Percentiles rank a stretch among this genome's conserved stretches.
phyloP scores from a whole-genome alignment of 2,113 vertebrate genomes.

The Aptenodytes forsteri region DNA sequence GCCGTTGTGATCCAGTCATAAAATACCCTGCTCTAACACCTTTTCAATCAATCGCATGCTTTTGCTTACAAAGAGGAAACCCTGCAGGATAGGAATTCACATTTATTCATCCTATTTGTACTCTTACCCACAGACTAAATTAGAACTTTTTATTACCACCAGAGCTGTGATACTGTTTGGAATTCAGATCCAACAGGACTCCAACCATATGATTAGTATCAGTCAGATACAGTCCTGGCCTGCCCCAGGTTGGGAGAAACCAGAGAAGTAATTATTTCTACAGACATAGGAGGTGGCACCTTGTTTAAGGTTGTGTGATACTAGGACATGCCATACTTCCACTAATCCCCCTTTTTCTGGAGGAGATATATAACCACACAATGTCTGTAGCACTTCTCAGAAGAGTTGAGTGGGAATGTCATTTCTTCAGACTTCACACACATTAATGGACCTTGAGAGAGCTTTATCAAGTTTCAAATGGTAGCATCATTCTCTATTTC shows the following conservation, averaged over 20 bases:
- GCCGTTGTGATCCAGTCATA: background rate
- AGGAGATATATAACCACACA: background rate
- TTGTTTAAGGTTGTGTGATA: background rate
- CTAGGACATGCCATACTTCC: background rate
- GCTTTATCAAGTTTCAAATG: background rate
- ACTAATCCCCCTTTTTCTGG: background rate
- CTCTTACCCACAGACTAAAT: background rate
- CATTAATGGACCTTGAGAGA: background rate
- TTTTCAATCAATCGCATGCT: background rate
- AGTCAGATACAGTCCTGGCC: background rate
- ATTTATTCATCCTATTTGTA: background rate
- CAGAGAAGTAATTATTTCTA: background rate
- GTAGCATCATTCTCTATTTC: background rate
- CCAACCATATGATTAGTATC: background rate
- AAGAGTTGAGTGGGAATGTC: background rate
- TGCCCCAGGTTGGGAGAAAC: background rate
- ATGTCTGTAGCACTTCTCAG: background rate
- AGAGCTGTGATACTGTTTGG: background rate
- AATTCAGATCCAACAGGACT: background rate
- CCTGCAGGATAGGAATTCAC: background rate
- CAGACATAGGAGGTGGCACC: background rate
- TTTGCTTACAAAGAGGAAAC: background rate
- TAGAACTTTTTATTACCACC: background rate
- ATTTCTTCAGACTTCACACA: background rate
- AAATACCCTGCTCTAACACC: background rate